These are phyloP conservation scores for Myioborus melanocephalus DNA, from an alignment of 2,797 vertebrate genomes.

Conservation along the genomic window DNA sequence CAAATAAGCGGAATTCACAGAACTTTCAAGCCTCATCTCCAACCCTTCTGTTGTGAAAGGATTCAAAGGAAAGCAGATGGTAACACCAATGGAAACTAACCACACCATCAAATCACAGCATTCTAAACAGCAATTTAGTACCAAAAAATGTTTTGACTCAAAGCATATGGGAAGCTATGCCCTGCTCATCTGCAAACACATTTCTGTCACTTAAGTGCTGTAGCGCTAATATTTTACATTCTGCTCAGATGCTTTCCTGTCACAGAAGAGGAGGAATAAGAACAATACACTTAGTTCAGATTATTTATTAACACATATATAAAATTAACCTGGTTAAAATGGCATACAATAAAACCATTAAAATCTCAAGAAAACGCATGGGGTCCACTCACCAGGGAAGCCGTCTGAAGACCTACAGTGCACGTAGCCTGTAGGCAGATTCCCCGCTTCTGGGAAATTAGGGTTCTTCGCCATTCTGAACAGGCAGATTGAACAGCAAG, in stretches of 20 bases:
- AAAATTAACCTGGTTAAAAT: background rate
- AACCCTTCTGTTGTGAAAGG: background rate
- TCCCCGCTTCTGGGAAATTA: constrained; percentile 48
- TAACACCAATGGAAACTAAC: background rate
- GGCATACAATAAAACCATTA: background rate
- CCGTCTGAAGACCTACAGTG: constrained; percentile 37
- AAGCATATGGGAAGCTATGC: background rate
- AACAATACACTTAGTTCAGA: background rate
- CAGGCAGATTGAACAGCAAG: background rate
- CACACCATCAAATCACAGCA: background rate
- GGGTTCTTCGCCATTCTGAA: constrained; percentile 63
- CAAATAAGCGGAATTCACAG: background rate
- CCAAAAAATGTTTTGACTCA: background rate
- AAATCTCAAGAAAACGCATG: background rate
- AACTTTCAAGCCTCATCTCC: background rate
- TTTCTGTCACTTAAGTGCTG: background rate
- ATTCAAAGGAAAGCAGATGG: background rate
- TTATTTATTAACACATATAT: background rate
- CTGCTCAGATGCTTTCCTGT: fast-evolving
- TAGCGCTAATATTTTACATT: fast-evolving
- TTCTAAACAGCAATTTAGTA: background rate
- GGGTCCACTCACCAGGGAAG: constrained; percentile 19
- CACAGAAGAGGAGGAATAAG: background rate
- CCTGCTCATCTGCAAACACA: background rate
- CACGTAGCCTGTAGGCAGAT: background rate